Conservation (phyloP, 2,797 vertebrate genomes). For the Bucorvus abyssinicus region DNA sequence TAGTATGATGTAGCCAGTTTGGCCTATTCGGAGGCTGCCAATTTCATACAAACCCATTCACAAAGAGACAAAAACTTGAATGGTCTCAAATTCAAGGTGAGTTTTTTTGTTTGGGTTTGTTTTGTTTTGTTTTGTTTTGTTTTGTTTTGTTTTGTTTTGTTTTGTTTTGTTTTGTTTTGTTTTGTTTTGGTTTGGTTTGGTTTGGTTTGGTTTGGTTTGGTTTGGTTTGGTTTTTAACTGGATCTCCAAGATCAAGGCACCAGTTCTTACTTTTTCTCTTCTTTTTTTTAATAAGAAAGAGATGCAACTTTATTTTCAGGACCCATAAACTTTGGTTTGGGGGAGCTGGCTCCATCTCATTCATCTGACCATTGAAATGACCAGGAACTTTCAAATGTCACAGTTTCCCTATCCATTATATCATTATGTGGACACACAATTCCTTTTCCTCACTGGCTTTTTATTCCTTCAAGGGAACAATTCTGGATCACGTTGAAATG, state of each 20-base stretch:
- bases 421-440: not conserved
- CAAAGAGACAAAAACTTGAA: not conserved
- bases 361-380: not conserved
- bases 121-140: too few relatives aligned
- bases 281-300: not conserved
- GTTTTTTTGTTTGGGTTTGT: not conserved
- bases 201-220: not conserved
- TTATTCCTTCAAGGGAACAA: not conserved
- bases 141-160: not conserved
- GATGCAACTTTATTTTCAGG: not conserved
- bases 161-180: not conserved
- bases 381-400: not conserved
- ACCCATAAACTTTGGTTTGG: not conserved
- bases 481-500: not conserved
- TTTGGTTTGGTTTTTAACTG: not conserved
- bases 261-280: not conserved
- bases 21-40: constrained; percentile 19
- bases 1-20: constrained; percentile 4
- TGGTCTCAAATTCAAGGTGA: not conserved
- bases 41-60: not conserved
- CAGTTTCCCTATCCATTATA: not conserved
- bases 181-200: too few relatives aligned
- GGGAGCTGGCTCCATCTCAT: not conserved
- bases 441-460: not conserved
- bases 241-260: not conserved